Evolutionary conservation across 2,888 invertebrate species (phyloP), one percentile per base, ranked within the genome.

Genomic region (Patella pellucida): DNA sequence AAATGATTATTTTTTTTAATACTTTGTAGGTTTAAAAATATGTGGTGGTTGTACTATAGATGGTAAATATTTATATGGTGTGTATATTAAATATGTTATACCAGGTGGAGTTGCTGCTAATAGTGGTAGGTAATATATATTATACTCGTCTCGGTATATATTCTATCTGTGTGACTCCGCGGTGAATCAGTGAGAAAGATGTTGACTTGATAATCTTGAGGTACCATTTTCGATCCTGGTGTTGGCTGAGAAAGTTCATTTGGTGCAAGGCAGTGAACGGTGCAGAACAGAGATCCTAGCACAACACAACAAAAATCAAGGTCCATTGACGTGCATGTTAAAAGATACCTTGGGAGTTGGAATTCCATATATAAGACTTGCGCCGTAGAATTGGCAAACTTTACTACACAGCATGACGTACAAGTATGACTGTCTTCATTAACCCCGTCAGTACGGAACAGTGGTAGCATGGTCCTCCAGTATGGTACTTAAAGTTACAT

Each of bases 11-110:
- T 41, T 41, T 41, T 41, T 41, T 31, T 68, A 54, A n/a, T 31
- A 62, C 69, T 72, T 7, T 69, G 11, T 77, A 88, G 89, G 89
- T 62, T 81, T 89, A 56, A 88, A 89, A 79, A 87, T 89, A n/a
- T 87, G 87, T 82, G 89, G 89, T n/a, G 89, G 89, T 2, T 85
- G 85, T 72, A 86, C 84, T 76, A 62, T 81, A 15, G 85, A 86
- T 82, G 62, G 62, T 62, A 62, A 11, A 16, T 11, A 19, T n/a
- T 62, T 62, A 62, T 11, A 62, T 62, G 62, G 62, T 16, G 23
- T 62, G 23, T 62, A 15, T 62, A 62, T 62, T 62, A 62, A 62
- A 62, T 62, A 62, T 62, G 62, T 62, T 12, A 62, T 62, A 62
- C 62, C 62, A 11, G 62, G 62, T 19, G 62, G 62, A 11, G 62